These are phyloP conservation scores for Aldabrachelys gigantea DNA, from an alignment of 2,113 vertebrate species.

Conservation along the genomic window DNA sequence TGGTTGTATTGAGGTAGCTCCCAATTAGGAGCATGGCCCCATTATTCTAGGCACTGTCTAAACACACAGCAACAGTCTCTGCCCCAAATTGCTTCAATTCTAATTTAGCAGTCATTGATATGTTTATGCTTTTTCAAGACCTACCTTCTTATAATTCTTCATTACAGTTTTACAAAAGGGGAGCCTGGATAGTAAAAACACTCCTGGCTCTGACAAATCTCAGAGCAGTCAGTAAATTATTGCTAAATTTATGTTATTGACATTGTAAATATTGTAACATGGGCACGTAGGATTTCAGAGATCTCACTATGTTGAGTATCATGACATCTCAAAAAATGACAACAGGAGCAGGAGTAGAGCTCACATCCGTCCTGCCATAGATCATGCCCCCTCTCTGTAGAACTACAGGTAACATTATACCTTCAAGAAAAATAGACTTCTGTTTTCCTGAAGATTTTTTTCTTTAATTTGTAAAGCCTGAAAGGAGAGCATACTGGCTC, in stretches of 20 bases:
- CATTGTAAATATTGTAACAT: neutral
- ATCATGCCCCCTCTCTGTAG: neutral
- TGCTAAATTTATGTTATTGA: neutral
- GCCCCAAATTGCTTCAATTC: neutral
- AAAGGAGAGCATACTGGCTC: neutral
- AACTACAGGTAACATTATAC: neutral
- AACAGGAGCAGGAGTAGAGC: constrained; percentile 14
- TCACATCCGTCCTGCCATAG: neutral
- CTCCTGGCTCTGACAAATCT: neutral
- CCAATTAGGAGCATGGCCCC: neutral
- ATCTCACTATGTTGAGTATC: constrained; percentile 5
- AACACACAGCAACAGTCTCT: neutral
- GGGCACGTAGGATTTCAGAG: constrained; percentile 21
- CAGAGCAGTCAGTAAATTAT: neutral
- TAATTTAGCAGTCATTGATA: neutral
- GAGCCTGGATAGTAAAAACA: neutral
- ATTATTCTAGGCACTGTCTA: rapidly evolving
- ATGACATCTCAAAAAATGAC: constrained; percentile 12
- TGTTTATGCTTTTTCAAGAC: neutral
- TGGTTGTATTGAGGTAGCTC: neutral
- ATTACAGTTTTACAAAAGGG: constrained; percentile 18
- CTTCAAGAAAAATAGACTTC: neutral
- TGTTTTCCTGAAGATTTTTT: neutral
- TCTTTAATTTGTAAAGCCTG: neutral
- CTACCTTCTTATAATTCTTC: neutral